Evolutionary conservation across 1,140 invertebrate species (phyloP).

Genomic region (Apis laboriosa): DNA sequence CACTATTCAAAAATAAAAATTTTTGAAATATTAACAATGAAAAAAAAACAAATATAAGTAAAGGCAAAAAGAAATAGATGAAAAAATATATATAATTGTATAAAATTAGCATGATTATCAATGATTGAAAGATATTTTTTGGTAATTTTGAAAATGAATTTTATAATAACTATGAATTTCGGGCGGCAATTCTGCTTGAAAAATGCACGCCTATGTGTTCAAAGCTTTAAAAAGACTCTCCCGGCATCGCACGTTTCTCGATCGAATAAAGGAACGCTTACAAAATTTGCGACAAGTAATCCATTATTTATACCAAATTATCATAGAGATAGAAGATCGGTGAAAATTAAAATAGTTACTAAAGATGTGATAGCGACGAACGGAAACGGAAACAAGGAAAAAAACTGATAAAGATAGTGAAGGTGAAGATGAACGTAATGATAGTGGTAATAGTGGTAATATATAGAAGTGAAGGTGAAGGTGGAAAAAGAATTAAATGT

Average conservation of each 20-base stretch:
- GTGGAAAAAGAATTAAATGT: background rate
- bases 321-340: background rate
- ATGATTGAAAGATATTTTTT: background rate
- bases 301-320: background rate
- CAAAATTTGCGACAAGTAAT: background rate
- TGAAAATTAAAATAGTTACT: background rate
- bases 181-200: slow-evolving; percentile 46
- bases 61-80: background rate
- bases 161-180: background rate
- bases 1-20: background rate
- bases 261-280: background rate
- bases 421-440: background rate
- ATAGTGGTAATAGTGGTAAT: background rate
- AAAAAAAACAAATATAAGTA: background rate
- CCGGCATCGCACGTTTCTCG: slow-evolving; percentile 14
- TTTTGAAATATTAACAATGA: background rate
- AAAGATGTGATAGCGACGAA: background rate
- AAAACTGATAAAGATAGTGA: background rate
- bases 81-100: background rate
- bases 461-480: background rate
- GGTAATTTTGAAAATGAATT: background rate
- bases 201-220: slow-evolving; percentile 18
- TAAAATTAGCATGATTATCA: background rate
- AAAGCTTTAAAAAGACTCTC: slow-evolving; percentile 37
- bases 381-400: slow-evolving; percentile 5